phyloP scores from a whole-genome alignment of 2,888 invertebrate species.

The Corythucha ciliata region DNA sequence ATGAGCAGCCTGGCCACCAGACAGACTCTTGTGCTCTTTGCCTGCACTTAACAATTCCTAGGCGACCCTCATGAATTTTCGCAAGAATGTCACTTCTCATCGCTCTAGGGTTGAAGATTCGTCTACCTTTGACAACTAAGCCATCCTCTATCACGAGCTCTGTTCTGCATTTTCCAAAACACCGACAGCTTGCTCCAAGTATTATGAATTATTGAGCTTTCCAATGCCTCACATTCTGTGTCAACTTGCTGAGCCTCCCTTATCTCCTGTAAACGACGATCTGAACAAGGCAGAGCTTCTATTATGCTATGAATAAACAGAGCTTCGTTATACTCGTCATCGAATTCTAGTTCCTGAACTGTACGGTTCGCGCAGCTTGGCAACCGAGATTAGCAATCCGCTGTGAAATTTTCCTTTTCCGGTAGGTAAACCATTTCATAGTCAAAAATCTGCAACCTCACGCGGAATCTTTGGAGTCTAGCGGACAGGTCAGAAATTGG shows the following conservation, averaged over 20 bases:
- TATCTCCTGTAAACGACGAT: neutral
- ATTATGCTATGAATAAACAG: neutral
- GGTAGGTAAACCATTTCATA: neutral
- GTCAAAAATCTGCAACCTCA: neutral
- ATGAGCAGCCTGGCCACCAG: slow-evolving; percentile 4
- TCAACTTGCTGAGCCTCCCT: no score
- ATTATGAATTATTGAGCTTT: no score
- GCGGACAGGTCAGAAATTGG: neutral
- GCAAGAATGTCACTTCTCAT: neutral
- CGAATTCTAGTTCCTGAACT: neutral
- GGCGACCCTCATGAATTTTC: neutral
- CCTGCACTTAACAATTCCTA: neutral
- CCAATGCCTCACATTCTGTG: no score
- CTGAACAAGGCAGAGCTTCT: neutral
- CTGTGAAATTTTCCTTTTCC: neutral
- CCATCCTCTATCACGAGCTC: neutral
- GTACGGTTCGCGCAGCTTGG: neutral
- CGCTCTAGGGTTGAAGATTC: neutral
- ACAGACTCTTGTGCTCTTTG: neutral
- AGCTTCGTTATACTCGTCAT: neutral
- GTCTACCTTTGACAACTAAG: neutral
- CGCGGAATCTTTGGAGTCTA: neutral
- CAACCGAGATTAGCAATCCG: neutral
- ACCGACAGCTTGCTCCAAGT: no score
- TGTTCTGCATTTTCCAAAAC: no score